A percentile compares a stretch with the other conserved stretches of the same genome.
Evolutionary conservation across 2,888 invertebrate species (phyloP).

Genomic region (Melieria omissa): DNA sequence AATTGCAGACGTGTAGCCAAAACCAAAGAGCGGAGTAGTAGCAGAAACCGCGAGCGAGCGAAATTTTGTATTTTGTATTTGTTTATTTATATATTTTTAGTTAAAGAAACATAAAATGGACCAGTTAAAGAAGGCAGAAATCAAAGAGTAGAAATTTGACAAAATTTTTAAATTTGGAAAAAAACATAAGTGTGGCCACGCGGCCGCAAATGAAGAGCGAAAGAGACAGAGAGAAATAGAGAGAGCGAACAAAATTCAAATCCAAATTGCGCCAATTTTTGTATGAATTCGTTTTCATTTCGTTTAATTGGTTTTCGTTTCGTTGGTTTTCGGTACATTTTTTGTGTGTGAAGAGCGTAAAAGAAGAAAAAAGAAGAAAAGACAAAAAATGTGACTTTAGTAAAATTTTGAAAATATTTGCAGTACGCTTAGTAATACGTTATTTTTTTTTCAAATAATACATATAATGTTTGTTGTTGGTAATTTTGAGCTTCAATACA

Average conservation of each 20-base stretch:
- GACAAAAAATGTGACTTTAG: constrained; percentile 48
- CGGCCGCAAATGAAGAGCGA: no score
- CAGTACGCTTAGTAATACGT: background rate
- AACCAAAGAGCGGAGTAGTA: no score
- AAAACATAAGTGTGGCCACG: no score
- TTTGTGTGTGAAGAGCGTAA: constrained; percentile 42
- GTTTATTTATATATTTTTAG: background rate
- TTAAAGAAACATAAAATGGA: constrained; percentile 21
- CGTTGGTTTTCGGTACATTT: constrained; percentile 39
- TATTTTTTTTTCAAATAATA: background rate
- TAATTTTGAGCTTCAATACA: constrained; percentile 4
- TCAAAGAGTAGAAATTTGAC: constrained; percentile 2
- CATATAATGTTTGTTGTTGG: constrained; percentile 11
- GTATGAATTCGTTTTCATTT: constrained; percentile 31
- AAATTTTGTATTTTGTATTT: constrained; percentile 41
- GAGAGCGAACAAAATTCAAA: background rate
- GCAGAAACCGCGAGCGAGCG: constrained; percentile 39
- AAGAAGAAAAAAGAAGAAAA: constrained; percentile 46
- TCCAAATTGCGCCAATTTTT: constrained; percentile 43
- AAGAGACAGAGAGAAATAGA: no score
- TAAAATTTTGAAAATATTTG: constrained; percentile 40
- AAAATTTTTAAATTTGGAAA: constrained; percentile 18
- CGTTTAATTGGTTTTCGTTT: constrained; percentile 35
- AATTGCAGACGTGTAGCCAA: no score
- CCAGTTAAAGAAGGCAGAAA: constrained; percentile 24